phyloP scores from a whole-genome alignment of 2,113 vertebrate genomes.

The Lepisosteus osseus region DNA sequence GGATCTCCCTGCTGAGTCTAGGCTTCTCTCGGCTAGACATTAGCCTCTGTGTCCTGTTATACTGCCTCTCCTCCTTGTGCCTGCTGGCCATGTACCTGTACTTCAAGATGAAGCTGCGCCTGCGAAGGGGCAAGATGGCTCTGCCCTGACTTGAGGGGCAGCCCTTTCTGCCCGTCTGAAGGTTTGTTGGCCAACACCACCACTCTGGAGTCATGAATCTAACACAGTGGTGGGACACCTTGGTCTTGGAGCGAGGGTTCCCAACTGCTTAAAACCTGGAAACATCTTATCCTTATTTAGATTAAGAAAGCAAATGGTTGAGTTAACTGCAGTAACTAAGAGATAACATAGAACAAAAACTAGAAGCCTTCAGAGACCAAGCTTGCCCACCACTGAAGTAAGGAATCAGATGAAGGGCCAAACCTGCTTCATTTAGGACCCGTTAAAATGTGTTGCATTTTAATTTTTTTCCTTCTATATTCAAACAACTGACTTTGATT shows the following conservation, averaged over 20 bases:
- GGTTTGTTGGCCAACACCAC: accelerated
- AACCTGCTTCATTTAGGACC: no score
- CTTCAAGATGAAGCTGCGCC: conserved; percentile 68
- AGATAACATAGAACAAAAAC: no score
- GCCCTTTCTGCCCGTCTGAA: neutral
- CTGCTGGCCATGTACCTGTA: conserved; percentile 82
- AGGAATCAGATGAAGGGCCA: no score
- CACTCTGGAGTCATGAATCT: accelerated
- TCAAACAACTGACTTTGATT: no score
- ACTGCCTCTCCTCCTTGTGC: conserved; percentile 79
- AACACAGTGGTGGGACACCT: conserved; percentile 2
- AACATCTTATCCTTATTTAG: no score
- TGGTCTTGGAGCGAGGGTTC: neutral
- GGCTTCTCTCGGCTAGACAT: conserved; percentile 83
- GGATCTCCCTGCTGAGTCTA: conserved; percentile 73
- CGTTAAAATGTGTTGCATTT: no score
- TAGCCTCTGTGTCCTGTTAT: conserved; percentile 83
- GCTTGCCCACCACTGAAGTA: no score
- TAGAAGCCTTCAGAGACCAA: no score
- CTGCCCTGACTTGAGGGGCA: conserved; percentile 40
- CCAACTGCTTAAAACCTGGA: no score
- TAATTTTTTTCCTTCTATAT: no score
- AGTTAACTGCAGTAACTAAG: no score
- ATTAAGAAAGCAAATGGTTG: no score
- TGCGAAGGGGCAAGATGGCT: conserved; percentile 49